Percentiles rank a stretch among this genome's conserved stretches.
Evolutionary conservation across 35 echinoderm and acorn worm genomes (phyloP).

Genomic region (Patiria miniata): DNA sequence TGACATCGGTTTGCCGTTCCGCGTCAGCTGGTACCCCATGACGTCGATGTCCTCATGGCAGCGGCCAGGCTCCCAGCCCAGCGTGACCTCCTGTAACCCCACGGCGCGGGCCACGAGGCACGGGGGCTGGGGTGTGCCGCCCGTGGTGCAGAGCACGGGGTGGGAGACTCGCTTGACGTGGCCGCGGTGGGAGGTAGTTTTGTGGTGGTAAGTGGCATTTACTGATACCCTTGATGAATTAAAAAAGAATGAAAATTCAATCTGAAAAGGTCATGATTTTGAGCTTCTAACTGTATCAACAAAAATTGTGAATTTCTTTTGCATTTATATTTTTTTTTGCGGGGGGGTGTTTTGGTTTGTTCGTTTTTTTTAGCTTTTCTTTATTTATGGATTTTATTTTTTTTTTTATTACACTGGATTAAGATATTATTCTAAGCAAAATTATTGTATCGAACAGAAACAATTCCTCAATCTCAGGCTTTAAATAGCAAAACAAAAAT

Average conservation of each 20-base stretch:
- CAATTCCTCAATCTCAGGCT: no score
- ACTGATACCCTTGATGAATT: not conserved
- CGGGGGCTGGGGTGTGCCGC: conserved; percentile 59
- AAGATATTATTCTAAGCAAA: no score
- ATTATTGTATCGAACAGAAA: no score
- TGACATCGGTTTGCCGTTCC: conserved; percentile 38
- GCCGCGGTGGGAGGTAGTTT: not conserved
- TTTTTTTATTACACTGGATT: no score
- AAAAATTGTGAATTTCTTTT: no score
- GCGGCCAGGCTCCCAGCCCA: conserved; percentile 50
- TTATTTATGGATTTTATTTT: no score
- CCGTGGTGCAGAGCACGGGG: conserved; percentile 33
- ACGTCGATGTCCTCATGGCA: conserved; percentile 71
- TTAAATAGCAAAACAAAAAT: no score
- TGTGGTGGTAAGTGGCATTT: conserved; percentile 16
- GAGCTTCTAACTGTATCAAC: no score
- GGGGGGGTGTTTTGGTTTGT: no score
- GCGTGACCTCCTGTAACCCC: conserved; percentile 49
- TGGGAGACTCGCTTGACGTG: conserved; percentile 19
- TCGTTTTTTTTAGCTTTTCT: no score
- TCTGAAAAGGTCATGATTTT: no score
- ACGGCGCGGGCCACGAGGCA: conserved; percentile 34
- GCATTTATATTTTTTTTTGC: no score
- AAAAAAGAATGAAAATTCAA: not conserved
- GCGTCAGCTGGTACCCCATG: conserved; percentile 51